Conservation (phyloP, 2,113 vertebrate genomes). For the Oriolus oriolus region DNA sequence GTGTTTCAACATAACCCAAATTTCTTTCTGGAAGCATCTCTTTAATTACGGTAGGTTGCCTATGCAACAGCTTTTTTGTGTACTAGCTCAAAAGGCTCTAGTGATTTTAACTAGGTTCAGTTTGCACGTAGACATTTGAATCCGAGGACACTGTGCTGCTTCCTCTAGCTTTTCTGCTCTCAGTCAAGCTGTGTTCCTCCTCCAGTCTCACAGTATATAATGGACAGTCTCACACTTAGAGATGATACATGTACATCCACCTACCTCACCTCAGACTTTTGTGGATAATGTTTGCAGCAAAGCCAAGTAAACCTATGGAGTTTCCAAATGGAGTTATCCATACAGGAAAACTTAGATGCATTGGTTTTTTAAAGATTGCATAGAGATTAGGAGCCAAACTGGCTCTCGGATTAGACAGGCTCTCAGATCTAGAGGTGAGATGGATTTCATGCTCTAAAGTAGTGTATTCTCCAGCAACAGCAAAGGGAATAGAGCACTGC, state of each 20-base stretch:
- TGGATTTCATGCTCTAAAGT: background rate
- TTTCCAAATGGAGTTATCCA: background rate
- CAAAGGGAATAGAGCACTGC: background rate
- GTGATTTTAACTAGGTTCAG: background rate
- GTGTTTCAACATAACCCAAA: background rate
- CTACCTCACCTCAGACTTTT: background rate
- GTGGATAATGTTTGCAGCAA: background rate
- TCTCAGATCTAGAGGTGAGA: background rate
- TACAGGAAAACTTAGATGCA: background rate
- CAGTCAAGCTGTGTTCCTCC: background rate
- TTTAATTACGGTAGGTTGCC: background rate
- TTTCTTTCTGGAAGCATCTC: background rate
- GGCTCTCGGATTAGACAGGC: background rate
- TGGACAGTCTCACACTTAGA: background rate
- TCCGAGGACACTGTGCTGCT: background rate
- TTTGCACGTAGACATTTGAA: background rate
- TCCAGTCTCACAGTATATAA: background rate
- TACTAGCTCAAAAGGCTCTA: background rate
- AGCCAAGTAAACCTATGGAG: background rate
- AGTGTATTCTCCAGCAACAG: background rate
- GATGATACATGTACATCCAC: accelerated
- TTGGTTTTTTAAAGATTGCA: background rate
- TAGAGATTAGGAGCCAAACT: background rate
- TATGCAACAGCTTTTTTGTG: background rate
- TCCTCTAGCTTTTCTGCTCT: background rate